Percentiles rank a stretch among this genome's conserved stretches.
Evolutionary conservation across 23 tunicate species (phyloP).

Genomic region (Clavelina lepadiformis): DNA sequence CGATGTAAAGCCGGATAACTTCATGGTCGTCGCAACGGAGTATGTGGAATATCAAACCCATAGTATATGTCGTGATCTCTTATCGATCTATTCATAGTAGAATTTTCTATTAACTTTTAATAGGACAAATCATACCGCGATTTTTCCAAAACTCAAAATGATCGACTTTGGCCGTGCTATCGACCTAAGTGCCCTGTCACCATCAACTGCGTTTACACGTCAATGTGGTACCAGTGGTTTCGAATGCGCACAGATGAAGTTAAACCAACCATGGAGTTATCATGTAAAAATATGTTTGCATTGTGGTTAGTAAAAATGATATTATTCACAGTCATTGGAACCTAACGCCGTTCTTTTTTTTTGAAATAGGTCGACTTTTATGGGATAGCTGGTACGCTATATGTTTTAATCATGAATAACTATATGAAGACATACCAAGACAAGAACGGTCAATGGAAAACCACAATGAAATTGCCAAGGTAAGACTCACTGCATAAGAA

Average conservation of each 20-base stretch:
- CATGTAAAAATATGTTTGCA: slow-evolving; percentile 30
- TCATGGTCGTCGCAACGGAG: slow-evolving; percentile 62
- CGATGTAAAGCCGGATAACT: slow-evolving; percentile 88
- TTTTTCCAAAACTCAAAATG: slow-evolving; percentile 21
- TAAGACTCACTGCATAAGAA: not conserved
- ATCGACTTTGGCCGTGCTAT: slow-evolving; percentile 87
- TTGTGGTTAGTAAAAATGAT: not conserved
- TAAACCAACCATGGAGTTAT: slow-evolving; percentile 72
- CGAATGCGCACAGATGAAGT: slow-evolving; percentile 64
- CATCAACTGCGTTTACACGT: slow-evolving; percentile 27
- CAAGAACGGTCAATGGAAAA: slow-evolving; percentile 23
- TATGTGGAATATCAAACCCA: too few species aligned
- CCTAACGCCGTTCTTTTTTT: not conserved
- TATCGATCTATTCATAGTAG: too few species aligned
- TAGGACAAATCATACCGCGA: too few species aligned
- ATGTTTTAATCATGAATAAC: slow-evolving; percentile 23
- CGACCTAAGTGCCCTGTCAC: slow-evolving; percentile 55
- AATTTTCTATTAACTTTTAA: too few species aligned
- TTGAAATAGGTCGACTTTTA: slow-evolving; percentile 31
- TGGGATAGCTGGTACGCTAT: slow-evolving; percentile 61
- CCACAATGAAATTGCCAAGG: slow-evolving; percentile 21
- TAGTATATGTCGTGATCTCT: too few species aligned
- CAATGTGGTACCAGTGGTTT: slow-evolving; percentile 65
- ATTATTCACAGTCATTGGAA: not conserved
- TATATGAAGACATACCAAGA: slow-evolving; percentile 47